Conservation (phyloP, 2,888 invertebrate genomes). For the Schizotus pectinicornis region DNA sequence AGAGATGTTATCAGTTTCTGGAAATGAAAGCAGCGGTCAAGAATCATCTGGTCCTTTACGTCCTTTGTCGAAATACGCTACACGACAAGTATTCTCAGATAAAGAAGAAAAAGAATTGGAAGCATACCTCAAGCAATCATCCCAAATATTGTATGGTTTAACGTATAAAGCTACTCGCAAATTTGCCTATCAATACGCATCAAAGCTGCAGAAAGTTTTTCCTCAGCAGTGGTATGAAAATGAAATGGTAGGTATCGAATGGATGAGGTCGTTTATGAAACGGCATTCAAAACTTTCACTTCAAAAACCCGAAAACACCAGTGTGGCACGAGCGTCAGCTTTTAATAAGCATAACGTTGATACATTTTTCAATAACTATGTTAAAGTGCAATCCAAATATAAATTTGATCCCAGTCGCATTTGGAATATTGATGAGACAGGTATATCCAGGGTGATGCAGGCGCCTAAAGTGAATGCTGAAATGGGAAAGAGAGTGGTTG, state of each 20-base stretch:
- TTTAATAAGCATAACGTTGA: conserved; percentile 21
- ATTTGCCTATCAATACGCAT: conserved; percentile 1
- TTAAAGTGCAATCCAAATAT: too few relatives aligned
- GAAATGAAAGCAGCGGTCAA: too few relatives aligned
- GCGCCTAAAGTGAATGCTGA: too few relatives aligned
- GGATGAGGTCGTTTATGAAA: conserved; percentile 7
- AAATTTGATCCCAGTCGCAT: background rate
- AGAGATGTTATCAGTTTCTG: too few relatives aligned
- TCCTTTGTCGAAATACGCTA: too few relatives aligned
- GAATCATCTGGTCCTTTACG: too few relatives aligned
- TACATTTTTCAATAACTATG: background rate
- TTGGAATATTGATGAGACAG: conserved; percentile 24
- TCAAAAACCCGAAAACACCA: conserved; percentile 26
- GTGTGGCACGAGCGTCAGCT: conserved; percentile 24
- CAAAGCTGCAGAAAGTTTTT: conserved; percentile 1
- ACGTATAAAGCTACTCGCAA: too few relatives aligned
- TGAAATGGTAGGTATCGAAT: background rate
- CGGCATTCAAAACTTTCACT: conserved; percentile 20
- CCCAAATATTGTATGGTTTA: too few relatives aligned
- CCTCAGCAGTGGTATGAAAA: background rate
- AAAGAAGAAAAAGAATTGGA: too few relatives aligned
- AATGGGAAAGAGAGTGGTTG: conserved; percentile 7
- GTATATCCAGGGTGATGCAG: conserved; percentile 10
- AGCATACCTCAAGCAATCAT: too few relatives aligned
- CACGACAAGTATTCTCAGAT: too few relatives aligned